Evolutionary conservation across 2,797 vertebrate genomes (phyloP), one percentile per base, ranked within the genome.

Genomic region (Coccyzus lansbergi): DNA sequence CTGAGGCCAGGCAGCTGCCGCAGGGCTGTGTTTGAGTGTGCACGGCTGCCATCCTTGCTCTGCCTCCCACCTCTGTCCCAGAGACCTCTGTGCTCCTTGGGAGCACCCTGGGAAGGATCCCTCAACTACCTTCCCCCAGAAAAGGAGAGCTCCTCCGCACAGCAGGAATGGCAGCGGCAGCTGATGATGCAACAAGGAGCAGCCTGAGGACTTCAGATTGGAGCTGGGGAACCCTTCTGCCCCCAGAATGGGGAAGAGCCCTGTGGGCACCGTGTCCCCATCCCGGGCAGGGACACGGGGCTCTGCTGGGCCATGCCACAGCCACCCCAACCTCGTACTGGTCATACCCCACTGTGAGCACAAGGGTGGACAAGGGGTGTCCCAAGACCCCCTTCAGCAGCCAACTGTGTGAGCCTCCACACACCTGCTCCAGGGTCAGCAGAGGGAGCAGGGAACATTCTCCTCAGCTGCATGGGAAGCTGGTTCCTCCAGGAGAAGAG

Each of bases 111-210:
- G 28, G 53, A 85, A 48, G 0, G 10, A 11, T 7, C 31, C 31
- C 28, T 17, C 38, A 36, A 1, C 15, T 1, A 0, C 38, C 56
- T 72, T 62, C 7, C 34, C 62, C 28, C 0, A 6, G 40, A 60
- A n/a, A 55, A 55, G 11, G 34, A 49, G n/a, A 63, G 9, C 22
- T 29, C n/a, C 1, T 1, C 51, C 33, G 46, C 24, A 33, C 46
- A 40, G 17, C 34, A 26, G 44, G 34, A 28, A 31, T 16, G 40
- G 18, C 3, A 2, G 40, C n/a, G 44, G 21, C 2, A 3, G 7
- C 24, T 9, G 63, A 31, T 0, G 1, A 16, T 17, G 10, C 24
- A 4, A 1, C 0, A 2, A 63, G 51, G 36, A 16, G 16, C 31
- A 6, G 2, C 51, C 17, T 1, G 0, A 14, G 16, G 31, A 9